Conservation (phyloP, 2,797 vertebrate species). For the Dryobates pubescens region DNA sequence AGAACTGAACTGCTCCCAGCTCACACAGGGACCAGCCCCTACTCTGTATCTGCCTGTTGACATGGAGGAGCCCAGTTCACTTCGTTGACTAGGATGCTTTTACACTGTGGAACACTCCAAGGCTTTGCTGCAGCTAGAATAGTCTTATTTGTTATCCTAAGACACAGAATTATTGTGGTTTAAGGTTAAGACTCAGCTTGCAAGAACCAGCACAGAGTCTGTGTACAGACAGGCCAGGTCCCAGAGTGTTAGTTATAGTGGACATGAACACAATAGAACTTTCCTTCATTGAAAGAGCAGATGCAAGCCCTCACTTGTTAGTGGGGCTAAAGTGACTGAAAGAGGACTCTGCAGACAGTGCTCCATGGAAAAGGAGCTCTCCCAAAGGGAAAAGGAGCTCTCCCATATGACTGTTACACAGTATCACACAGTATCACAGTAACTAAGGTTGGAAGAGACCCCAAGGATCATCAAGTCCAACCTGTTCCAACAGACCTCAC, state of each 20-base stretch:
- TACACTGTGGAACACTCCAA: background rate
- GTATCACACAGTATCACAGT: too few relatives aligned
- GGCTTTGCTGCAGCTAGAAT: background rate
- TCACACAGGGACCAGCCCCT: background rate
- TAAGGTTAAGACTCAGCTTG: background rate
- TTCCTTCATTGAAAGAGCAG: background rate
- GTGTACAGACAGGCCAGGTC: fast-evolving
- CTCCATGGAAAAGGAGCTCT: background rate
- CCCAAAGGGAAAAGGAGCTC: background rate
- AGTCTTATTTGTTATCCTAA: background rate
- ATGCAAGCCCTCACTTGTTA: background rate
- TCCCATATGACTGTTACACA: too few relatives aligned
- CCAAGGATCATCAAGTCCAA: too few relatives aligned
- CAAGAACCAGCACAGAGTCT: background rate
- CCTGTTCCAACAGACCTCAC: too few relatives aligned
- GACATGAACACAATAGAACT: background rate
- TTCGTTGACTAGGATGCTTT: background rate
- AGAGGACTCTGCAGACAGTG: background rate
- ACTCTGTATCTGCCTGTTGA: background rate
- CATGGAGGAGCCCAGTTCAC: fast-evolving
- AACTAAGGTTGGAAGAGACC: too few relatives aligned
- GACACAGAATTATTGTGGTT: background rate
- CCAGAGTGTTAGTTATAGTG: fast-evolving
- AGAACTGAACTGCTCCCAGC: background rate
- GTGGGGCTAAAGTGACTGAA: background rate